These are phyloP conservation scores for Hystrix brachyura DNA, from an alignment of 2,113 vertebrate genomes.

Conservation along the genomic window DNA sequence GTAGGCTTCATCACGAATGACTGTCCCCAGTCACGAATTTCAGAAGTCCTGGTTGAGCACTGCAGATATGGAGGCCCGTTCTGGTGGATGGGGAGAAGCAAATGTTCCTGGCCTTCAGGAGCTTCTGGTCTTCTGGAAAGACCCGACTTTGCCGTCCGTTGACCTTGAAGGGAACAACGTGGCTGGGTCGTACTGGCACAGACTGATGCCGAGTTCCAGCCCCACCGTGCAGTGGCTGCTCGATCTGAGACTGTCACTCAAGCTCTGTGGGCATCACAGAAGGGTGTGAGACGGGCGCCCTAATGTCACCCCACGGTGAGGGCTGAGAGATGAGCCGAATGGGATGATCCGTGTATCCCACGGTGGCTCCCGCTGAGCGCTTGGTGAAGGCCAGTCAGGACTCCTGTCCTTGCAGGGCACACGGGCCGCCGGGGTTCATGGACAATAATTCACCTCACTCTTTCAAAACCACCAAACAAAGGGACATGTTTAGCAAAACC, in stretches of 20 bases:
- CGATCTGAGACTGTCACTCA: neutral
- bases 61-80: too few species aligned
- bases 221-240: neutral
- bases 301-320: neutral
- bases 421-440: neutral
- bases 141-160: neutral
- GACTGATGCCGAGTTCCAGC: neutral
- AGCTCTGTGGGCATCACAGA: neutral
- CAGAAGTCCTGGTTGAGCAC: neutral
- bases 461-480: neutral
- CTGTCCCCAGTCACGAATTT: neutral
- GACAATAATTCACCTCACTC: neutral
- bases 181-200: too few species aligned
- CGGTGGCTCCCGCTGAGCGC: neutral
- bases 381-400: neutral
- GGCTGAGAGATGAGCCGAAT: neutral
- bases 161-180: neutral
- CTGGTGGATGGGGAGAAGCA: neutral
- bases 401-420: neutral
- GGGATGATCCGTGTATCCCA: neutral
- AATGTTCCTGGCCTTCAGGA: neutral
- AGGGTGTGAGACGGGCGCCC: fast-evolving
- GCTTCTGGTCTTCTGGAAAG: neutral
- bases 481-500: neutral
- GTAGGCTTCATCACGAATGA: neutral